phyloP scores from a whole-genome alignment of 2,113 vertebrate species.

The Daubentonia madagascariensis region DNA sequence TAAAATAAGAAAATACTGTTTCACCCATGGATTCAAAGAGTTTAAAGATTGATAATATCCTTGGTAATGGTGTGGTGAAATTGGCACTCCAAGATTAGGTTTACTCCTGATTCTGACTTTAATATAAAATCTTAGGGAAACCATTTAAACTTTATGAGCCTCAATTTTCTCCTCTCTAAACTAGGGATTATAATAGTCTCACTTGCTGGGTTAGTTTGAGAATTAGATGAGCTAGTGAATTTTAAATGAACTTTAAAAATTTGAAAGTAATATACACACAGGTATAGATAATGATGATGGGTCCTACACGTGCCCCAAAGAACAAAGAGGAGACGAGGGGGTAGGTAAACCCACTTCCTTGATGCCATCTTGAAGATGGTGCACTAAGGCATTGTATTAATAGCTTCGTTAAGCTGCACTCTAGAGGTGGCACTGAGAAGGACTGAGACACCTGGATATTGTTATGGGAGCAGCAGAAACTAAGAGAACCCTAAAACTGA shows the following conservation, averaged over 20 bases:
- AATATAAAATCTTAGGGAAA: background rate
- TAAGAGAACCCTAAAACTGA: background rate
- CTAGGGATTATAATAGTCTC: background rate
- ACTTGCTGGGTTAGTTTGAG: background rate
- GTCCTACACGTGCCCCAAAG: background rate
- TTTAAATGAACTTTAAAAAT: background rate
- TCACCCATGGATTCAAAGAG: background rate
- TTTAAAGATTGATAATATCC: background rate
- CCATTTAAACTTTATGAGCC: background rate
- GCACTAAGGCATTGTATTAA: background rate
- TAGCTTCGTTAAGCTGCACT: background rate
- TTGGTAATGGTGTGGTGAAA: background rate
- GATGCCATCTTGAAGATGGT: background rate
- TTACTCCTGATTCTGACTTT: background rate
- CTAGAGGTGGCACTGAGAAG: background rate
- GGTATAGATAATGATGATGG: background rate
- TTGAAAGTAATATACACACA: background rate
- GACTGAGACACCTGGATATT: background rate
- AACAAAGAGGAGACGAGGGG: background rate
- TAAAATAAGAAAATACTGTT: background rate
- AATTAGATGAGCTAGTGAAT: background rate
- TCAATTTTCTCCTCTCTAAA: slow-evolving; percentile 8
- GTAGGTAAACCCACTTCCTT: background rate
- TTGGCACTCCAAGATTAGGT: background rate
- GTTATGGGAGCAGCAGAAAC: background rate